These are phyloP conservation scores for Prionailurus bengalensis DNA, from an alignment of 2,113 vertebrate species.

Conservation along the genomic window DNA sequence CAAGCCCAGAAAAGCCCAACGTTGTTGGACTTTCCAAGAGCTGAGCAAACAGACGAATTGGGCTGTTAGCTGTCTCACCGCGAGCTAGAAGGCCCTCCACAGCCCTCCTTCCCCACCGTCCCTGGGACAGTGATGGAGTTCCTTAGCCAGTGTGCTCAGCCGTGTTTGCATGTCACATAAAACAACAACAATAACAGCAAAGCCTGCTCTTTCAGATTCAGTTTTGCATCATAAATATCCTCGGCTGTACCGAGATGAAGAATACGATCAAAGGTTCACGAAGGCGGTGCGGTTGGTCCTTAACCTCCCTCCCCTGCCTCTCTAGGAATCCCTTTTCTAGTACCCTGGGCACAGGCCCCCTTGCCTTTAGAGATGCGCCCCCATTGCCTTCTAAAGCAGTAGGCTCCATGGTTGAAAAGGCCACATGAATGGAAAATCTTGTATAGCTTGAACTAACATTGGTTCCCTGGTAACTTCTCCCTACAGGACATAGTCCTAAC, in stretches of 20 bases:
- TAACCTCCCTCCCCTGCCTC: neutral
- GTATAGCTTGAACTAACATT: neutral
- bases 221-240: neutral
- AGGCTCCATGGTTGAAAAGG: neutral
- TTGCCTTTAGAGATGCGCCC: neutral
- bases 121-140: neutral
- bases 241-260: neutral
- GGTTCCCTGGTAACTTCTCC: neutral
- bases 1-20: neutral
- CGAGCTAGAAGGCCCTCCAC: neutral
- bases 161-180: neutral
- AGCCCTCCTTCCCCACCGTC: neutral
- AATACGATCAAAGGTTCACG: neutral
- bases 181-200: neutral
- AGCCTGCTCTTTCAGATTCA: neutral
- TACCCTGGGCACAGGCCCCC: neutral
- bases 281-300: neutral
- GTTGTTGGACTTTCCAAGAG: neutral
- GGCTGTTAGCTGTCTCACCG: neutral
- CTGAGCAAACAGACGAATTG: conserved; percentile 28
- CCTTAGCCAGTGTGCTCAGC: neutral
- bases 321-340: neutral
- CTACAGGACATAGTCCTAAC: neutral
- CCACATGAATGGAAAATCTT: neutral
- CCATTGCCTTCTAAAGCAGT: neutral